Evolutionary conservation across 35 echinoderm and acorn worm species (phyloP), one percentile per base, ranked within the genome.

Genomic region (Strongylocentrotus purpuratus): DNA sequence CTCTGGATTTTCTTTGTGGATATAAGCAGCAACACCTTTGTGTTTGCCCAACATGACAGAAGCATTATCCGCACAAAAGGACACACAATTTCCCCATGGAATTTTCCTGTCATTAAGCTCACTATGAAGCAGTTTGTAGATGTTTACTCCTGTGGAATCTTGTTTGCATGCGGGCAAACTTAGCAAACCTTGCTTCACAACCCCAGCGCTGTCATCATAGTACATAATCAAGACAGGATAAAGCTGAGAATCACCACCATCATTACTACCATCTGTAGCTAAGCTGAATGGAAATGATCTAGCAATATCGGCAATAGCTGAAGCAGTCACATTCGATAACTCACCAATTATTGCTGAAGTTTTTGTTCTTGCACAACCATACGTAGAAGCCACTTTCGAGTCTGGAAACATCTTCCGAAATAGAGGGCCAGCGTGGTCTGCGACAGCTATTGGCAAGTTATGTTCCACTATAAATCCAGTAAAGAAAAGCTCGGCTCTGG

Each of bases 351-450:
- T 87, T 87, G 35, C 35, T 41, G 86, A 31, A 32, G 86, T 32
- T 32, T 31, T 87, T 87, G 35, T 87, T 87, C 33, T 31, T 87
- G n/a, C 48, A 50, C 48, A 50, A 10, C 48, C 12, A 50, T 50
- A 50, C 48, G 0, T 41, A 41, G 35, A 50, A 50, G 48, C 31
- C 35, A 86, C 32, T 33, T 86, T 28, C 18, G 85, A 86, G 20
- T 86, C 85, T n/a, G 85, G 85, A 96, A 96, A 96, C 95, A 94
- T 94, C n/a, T 94, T 96, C 47, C 65, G 50, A 32, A 96, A 96
- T 4, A 96, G 45, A 28, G 31, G 89, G 0, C 88, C 88, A 0
- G 90, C 33, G 86, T 92, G 90, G 33, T 96, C 95, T 32, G 95
- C 3, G 10, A 41, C 89, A 5, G 95, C 87, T 17, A 95, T 58